Base-by-base conservation (phyloP, 2,888 invertebrate genomes). In the Rhaphigaster nebulosa region DNA sequence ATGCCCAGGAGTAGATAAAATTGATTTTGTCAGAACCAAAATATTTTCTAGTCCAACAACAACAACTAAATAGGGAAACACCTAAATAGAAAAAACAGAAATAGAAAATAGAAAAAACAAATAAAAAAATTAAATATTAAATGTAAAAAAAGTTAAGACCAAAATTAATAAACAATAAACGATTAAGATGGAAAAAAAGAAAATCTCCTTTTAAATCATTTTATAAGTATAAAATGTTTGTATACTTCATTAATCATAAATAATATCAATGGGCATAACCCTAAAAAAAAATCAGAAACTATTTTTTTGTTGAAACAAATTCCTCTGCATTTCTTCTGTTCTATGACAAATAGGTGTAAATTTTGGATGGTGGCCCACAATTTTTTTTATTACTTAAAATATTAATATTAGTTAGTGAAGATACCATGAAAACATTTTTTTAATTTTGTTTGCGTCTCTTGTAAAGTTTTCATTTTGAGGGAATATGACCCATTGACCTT, bases 1-100 rank as follows among this genome's bases (percentile, higher is more conserved):
- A 92, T 99, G 97, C 2, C 95, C 94, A 3, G 98, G 96, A 88
- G 98, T 98, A 5, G 98, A 98, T 0, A 98, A 98, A 0, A 99
- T 98, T 93, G 99, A 98, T 93, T 97, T 97, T 0, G 98, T 98
- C 87, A 98, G 94, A 0, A 98, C 98, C 91, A 98, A 94, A 88
- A 98, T 97, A 93, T 98, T 98, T 94, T 99, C 99, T 90, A 99
- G 94, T 0, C 99, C 99, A 90, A 99, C 97, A 84, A 99, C 96
- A 91, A 99, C 97, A 0, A 99, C 98, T 91, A 99, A 94, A 94
- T 99, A 99, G 0, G 99, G 99, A 93, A 98, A 99, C 50, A 99
- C 96, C 92, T 93, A 91, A 87, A 91, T 41, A 26, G 50, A 84
- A 84, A 80, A 89, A 52, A 38, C 87, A 38, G 6, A 38, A 38